A percentile compares a stretch with the other conserved stretches of the same genome.
Conservation (phyloP, 2,888 invertebrate genomes). For the Lypha dubia region DNA sequence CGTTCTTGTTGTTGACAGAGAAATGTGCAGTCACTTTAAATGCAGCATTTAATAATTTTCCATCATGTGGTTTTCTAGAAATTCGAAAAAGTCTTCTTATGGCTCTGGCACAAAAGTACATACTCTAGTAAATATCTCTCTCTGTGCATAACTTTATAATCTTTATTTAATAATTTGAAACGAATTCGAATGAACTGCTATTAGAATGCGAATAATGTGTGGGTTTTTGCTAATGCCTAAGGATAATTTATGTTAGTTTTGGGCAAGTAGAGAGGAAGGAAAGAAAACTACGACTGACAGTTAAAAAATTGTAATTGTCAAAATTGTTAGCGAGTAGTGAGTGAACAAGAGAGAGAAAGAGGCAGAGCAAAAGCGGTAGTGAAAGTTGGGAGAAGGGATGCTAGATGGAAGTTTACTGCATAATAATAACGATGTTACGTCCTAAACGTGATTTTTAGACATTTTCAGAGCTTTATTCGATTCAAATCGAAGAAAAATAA, state of each 20-base stretch:
- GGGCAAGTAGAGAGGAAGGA: not conserved
- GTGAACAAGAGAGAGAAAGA: not conserved
- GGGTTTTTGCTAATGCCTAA: constrained; percentile 53
- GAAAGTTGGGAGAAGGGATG: not conserved
- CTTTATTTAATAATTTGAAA: constrained; percentile 67
- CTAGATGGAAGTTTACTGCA: not conserved
- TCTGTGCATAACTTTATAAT: constrained; percentile 55
- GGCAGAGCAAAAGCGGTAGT: not conserved
- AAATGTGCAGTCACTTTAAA: constrained; percentile 34
- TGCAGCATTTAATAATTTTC: constrained; percentile 41
- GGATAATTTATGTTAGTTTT: constrained; percentile 62
- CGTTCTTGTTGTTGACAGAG: constrained; percentile 2
- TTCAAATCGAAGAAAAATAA: not conserved
- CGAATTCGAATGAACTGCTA: constrained; percentile 37
- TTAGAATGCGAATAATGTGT: constrained; percentile 20
- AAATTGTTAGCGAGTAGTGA: not conserved
- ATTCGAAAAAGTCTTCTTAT: constrained; percentile 23
- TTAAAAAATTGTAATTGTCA: constrained; percentile 41
- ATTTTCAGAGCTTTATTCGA: constrained; percentile 34
- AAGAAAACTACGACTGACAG: too few relatives aligned
- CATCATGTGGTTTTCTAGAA: not conserved
- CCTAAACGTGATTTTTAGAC: constrained; percentile 55
- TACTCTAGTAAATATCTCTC: not conserved
- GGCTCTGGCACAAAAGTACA: not conserved
- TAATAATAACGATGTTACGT: constrained; percentile 29